Evolutionary conservation across 2,888 invertebrate species (phyloP).

Genomic region (Glaucopsyche alexis): DNA sequence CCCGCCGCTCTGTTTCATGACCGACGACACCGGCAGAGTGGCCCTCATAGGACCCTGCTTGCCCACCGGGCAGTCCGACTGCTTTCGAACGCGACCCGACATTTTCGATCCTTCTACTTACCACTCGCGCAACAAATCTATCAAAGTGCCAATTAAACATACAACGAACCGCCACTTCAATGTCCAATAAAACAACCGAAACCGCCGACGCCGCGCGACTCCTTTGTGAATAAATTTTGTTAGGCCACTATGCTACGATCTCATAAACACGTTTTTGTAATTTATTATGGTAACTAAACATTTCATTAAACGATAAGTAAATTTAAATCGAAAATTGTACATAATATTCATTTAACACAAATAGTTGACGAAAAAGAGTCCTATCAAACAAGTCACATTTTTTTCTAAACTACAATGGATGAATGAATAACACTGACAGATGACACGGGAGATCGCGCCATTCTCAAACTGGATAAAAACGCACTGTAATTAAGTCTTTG

Average conservation of each 20-base stretch:
- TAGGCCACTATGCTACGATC: constrained; percentile 50
- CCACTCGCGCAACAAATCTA: constrained; percentile 47
- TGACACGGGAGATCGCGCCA: constrained; percentile 77
- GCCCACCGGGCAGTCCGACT: constrained; percentile 82
- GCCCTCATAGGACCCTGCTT: constrained; percentile 86
- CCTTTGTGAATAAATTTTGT: constrained; percentile 67
- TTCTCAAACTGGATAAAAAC: constrained; percentile 51
- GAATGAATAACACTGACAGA: constrained; percentile 71
- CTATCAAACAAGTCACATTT: constrained; percentile 74
- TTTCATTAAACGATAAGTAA: constrained; percentile 50
- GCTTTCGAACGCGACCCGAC: constrained; percentile 83
- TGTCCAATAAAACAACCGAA: constrained; percentile 58
- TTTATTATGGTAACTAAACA: constrained; percentile 47
- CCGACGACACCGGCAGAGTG: constrained; percentile 86
- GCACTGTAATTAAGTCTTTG: constrained; percentile 41
- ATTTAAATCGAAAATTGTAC: constrained; percentile 50
- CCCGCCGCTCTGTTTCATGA: constrained; percentile 83
- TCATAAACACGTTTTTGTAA: constrained; percentile 45
- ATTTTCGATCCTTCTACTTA: constrained; percentile 56
- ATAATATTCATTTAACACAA: constrained; percentile 59
- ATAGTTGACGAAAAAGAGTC: constrained; percentile 61
- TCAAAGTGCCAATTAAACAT: constrained; percentile 47
- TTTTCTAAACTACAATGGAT: constrained; percentile 74
- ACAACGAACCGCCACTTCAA: constrained; percentile 48
- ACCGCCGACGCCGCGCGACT: constrained; percentile 67